Evolutionary conservation across 2,797 vertebrate species (phyloP), one percentile per base, ranked within the genome.

Genomic region (Sylvilagus floridanus): DNA sequence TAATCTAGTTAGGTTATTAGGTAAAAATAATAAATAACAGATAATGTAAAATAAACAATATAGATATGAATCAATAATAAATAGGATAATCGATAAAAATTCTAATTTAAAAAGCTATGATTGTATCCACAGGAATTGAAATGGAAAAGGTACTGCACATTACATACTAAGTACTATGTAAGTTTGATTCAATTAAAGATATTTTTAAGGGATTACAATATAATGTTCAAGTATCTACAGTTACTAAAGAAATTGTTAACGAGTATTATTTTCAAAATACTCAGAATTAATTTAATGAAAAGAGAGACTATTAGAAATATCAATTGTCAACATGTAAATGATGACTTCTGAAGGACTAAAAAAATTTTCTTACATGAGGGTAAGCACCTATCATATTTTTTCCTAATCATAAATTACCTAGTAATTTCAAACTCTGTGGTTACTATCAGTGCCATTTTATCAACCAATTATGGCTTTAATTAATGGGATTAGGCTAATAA

Each of bases 401-500:
- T 93, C 52, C 79, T 78, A 94, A 83, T 65, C 91, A 92, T 76
- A 85, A 69, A 88, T 62, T 60, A 87, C 7, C 60, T 14, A 88
- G 42, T 35, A 91, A 72, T 84, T 42, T 78, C 65, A 92, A 47
- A 76, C 78, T 52, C 52, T 22, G 2, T 89, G 69, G 75, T 68
- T 63, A 96, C 32, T 42, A 65, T 78, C 57, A 85, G 32, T 92
- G 16, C 26, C 16, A 87, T 75, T 42, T 68, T 81, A 84, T 84
- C 60, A 88, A 75, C 7, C 83, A 63, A 57, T 72, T 84, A 93
- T 47, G 32, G 96, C 32, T 91, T 14, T 60, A 89, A 93, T 89
- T 63, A 91, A 95, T 60, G 52, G 69, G 63, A 91, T 79, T 76
- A 89, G 62, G 32, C 69, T 91, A 89, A 77, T 52, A 95, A 95